A percentile compares a stretch with the other conserved stretches of the same genome.
Evolutionary conservation across 2,113 vertebrate species (phyloP).

Genomic region (cattle (Bos taurus)): ARS-UCD2.0 NC_037330.1:61561501-61562000

Average conservation of each 20-base stretch:
- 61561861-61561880: neutral
- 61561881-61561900: neutral
- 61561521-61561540: constrained; percentile 1
- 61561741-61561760: neutral
- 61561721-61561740: neutral
- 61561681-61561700: neutral
- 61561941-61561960: neutral
- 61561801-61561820: neutral
- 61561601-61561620: constrained; percentile 27
- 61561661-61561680: neutral
- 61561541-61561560: constrained; percentile 10
- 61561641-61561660: neutral
- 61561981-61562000: neutral
- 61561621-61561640: neutral
- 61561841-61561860: neutral
- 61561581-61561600: neutral
- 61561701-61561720: neutral
- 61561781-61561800: neutral
- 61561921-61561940: neutral
- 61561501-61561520: neutral
- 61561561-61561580: neutral
- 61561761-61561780: neutral
- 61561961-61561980: neutral
- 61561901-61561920: neutral
- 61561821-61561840: neutral